A percentile compares a stretch with the other conserved stretches of the same genome.
These are phyloP conservation scores for Harmothoe impar DNA, from an alignment of 2,888 invertebrate genomes.

Conservation along the genomic window DNA sequence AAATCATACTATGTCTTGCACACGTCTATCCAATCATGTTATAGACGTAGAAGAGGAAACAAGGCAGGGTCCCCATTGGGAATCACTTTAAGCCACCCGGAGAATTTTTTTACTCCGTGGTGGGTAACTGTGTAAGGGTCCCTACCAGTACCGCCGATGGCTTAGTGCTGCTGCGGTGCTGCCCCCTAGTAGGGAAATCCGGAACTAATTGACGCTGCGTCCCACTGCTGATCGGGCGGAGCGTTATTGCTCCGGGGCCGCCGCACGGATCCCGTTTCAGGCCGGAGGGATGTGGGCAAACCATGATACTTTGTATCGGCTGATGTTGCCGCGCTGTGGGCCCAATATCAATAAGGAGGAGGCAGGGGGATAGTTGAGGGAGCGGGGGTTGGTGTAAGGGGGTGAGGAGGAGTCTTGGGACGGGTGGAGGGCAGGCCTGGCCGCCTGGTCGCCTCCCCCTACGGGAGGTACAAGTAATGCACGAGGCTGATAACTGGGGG, in stretches of 20 bases:
- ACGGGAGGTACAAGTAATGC: background rate
- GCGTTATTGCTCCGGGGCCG: background rate
- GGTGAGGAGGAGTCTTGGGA: background rate
- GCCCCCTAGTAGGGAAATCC: conserved; percentile 33
- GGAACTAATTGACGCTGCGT: background rate
- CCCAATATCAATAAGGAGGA: conserved; percentile 37
- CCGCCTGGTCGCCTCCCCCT: background rate
- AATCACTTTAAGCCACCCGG: no score
- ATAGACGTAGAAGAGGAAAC: no score
- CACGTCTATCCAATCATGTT: no score
- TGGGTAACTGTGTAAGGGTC: no score
- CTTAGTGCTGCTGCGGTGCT: background rate
- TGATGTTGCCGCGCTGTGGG: conserved; percentile 3
- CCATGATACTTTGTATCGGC: conserved; percentile 42
- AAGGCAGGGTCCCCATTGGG: no score
- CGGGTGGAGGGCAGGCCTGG: background rate
- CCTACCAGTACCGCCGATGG: no score
- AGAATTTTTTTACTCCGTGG: no score
- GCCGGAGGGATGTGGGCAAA: background rate
- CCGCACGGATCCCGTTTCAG: conserved; percentile 20
- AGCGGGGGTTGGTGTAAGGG: background rate
- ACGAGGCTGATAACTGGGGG: background rate
- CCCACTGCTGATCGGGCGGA: background rate
- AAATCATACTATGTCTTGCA: no score
- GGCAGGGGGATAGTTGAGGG: background rate